Conservation (phyloP, 2,888 invertebrate species). For the Matsumyia berberina region DNA sequence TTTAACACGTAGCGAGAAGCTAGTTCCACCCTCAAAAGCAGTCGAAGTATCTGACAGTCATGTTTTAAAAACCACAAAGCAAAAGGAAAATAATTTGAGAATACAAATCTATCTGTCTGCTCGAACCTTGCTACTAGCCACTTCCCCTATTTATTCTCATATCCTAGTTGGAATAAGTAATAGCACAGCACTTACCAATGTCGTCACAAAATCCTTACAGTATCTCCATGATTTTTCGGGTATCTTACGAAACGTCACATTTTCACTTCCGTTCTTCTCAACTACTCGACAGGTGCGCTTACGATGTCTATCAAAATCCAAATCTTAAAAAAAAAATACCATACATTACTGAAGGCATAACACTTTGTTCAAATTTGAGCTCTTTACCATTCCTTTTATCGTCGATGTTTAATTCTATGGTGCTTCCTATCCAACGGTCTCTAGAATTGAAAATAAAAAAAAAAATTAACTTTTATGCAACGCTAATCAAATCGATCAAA, state of each 20-base stretch:
- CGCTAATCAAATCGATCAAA: neutral
- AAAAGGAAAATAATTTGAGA: no score
- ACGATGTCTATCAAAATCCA: conserved; percentile 39
- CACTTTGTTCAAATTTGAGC: neutral
- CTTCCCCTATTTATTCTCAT: no score
- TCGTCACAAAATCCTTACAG: conserved; percentile 93
- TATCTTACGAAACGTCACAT: conserved; percentile 81
- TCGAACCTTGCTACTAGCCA: no score
- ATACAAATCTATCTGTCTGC: no score
- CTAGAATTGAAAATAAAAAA: conserved; percentile 60
- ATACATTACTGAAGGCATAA: no score
- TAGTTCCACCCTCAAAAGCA: no score
- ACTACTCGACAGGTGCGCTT: conserved; percentile 80
- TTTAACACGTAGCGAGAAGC: no score
- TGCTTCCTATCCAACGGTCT: conserved; percentile 82
- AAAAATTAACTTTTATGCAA: neutral
- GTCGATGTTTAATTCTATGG: conserved; percentile 81
- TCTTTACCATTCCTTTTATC: conserved; percentile 73
- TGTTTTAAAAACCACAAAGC: no score
- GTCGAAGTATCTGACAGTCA: no score
- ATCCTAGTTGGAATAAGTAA: no score
- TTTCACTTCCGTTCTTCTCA: conserved; percentile 82
- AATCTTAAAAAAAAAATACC: conserved; percentile 15
- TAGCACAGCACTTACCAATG: conserved; percentile 90
- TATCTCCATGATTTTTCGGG: conserved; percentile 89